Evolutionary conservation across 2,113 vertebrate species (phyloP).

Genomic region (Corapipo altera): DNA sequence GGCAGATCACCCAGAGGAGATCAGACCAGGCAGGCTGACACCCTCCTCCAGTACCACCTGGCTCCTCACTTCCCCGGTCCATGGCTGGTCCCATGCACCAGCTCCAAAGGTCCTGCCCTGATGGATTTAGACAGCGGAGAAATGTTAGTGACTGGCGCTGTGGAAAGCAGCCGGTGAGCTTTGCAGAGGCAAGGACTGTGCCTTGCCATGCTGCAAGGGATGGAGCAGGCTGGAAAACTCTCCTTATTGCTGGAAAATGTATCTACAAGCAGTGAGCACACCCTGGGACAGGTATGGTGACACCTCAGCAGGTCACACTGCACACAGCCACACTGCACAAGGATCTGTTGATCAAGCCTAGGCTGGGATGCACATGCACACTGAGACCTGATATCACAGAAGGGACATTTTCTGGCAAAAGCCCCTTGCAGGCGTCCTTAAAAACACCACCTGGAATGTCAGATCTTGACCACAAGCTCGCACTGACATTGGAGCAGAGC

Average conservation of each 20-base stretch:
- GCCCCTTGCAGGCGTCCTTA: neutral
- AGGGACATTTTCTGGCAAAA: neutral
- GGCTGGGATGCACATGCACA: neutral
- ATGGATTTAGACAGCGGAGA: neutral
- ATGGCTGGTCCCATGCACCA: neutral
- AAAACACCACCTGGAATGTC: neutral
- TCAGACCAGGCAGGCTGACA: neutral
- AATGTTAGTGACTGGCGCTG: neutral
- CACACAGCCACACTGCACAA: neutral
- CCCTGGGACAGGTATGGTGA: neutral
- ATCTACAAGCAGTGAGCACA: neutral
- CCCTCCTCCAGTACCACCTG: neutral
- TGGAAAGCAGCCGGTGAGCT: neutral
- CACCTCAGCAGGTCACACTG: neutral
- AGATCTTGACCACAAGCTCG: neutral
- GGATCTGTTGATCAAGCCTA: no score
- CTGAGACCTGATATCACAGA: neutral
- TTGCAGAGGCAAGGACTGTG: neutral
- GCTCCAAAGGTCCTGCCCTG: neutral
- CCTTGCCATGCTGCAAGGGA: neutral
- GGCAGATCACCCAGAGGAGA: neutral
- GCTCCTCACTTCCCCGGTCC: fast-evolving
- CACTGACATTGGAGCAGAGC: neutral
- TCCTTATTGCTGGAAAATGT: neutral
- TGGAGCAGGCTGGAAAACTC: neutral